Evolutionary conservation across 2,888 invertebrate species (phyloP), one percentile per base, ranked within the genome.

Genomic region (Cybosia mesomella): DNA sequence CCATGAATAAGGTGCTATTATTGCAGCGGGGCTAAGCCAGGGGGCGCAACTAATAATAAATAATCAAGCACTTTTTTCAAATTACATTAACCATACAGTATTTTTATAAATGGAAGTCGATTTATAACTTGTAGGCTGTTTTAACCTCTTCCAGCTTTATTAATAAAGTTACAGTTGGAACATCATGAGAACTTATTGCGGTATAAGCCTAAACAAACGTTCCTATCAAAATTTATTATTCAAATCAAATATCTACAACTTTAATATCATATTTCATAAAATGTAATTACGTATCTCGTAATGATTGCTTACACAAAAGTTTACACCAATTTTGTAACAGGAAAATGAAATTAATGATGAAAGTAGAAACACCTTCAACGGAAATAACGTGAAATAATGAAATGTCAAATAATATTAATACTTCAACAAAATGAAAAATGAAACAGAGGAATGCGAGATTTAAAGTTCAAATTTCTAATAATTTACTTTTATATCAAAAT

Each of bases 301-400:
- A 15, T 59, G 39, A 59, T 59, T 39, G 24, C 59, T 15, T 36
- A 21, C 39, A 49, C n/a, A 59, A 59, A 59, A 59, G 22, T 59
- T 59, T 22, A 39, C 39, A 10, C 4, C 39, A 59, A 39, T 59
- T 59, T 24, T 39, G 24, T 59, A 39, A 39, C 18, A 24, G 10
- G 39, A 59, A 59, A 59, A 59, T 59, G 39, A 59, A 59, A 59
- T 24, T 59, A 24, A 59, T 39, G 39, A 24, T 24, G 18, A 39
- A 39, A 59, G 59, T 59, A 39, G 39, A 18, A 39, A 59, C 24
- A 59, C 18, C 18, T 39, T 39, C 10, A 24, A 59, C 39, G 24
- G 22, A 15, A 59, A 24, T 24, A 59, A 39, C 18, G 22, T 59
- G 22, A 59, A 18, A 24, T 22, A 39, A 59, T 55, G 39, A 39